Base-by-base conservation (phyloP, 1,140 invertebrate species). In the Theocolax elegans region DNA sequence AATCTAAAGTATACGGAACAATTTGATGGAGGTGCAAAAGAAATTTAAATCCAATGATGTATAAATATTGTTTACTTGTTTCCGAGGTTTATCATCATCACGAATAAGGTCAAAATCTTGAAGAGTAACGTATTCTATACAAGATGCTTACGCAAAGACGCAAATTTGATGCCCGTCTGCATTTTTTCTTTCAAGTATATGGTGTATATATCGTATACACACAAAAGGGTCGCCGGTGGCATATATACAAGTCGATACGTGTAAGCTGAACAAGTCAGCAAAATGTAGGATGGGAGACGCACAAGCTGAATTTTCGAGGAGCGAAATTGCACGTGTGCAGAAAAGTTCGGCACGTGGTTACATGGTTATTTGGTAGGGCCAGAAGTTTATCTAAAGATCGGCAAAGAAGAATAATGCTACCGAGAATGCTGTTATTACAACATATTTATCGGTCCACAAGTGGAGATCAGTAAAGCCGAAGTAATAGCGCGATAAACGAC, bases 311-410 rank as follows among this genome's bases (percentile, higher is more conserved):
- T n/a, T n/a, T n/a, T n/a, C n/a, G n/a, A n/a, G n/a, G n/a, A n/a
- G n/a, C n/a, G n/a, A 60, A 68, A 68, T 62, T 53, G 79, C 78
- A 83, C 78, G 80, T 82, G 81, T 81, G 81, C 80, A 6, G 19
- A 27, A 27, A 60, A 27, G 7, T 38, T 17, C 38, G 19, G 1
- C 35, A 15, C 10, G 19, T 56, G 27, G 3, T 35, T 19, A 40
- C 54, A 54, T 67, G 42, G 53, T 58, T 49, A 48, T 59, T 59
- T 59, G 40, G 21, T 4, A 17, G 51, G n/a, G 49, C n/a, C 54
- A 9, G 17, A 3, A 25, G 12, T 13, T 48, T 59, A 65, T 49
- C 46, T 60, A 38, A 10, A 48, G 13, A 59, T 67, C 54, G 40
- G 0, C 19, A 2, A 13, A 8, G 4, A n/a, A 12, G 42, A 56